Evolutionary conservation across 2,113 vertebrate species (phyloP), one percentile per base, ranked within the genome.

Genomic region (Hirundichthys speculiger): DNA sequence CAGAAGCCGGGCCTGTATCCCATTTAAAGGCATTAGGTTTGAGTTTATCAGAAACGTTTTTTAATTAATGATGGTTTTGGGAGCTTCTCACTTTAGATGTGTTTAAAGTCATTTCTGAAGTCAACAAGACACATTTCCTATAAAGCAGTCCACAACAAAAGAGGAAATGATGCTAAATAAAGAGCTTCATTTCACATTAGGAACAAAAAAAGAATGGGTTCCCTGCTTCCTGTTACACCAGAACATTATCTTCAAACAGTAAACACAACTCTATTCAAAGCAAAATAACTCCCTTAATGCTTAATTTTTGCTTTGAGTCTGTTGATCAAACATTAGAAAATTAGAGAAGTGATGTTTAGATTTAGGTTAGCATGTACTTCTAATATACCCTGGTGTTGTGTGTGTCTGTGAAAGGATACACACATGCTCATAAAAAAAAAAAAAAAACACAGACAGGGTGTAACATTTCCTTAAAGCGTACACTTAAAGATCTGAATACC

Each of bases 401-500:
- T 46, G 1, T 50, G 39, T 48, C 25, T 59, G 38, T 22, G 46
- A 56, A 5, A 16, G 3, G 13, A 47, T 48, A 69, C 49, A 10
- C 34, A 66, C 42, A 39, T 0, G 0, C 8, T n/a, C n/a, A n/a
- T n/a, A n/a, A n/a, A n/a, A n/a, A n/a, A n/a, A n/a, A n/a, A n/a
- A n/a, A 13, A 34, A 5, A 63, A 27, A 55, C 39, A 69, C 73
- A 66, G 59, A 63, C 50, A n/a, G 15, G 4, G 16, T 19, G 10
- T 14, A 54, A 14, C 64, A 40, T 65, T 73, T 57, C 19, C 42
- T 63, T 69, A 30, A 66, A 79, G 16, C 60, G 11, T 18, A 2
- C 38, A 63, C 61, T 46, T 73, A 46, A 70, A 77, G 57, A 71
- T 38, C 55, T 76, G 80, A 83, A 86, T 89, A 82, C 71, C 78